Evolutionary conservation across 2,113 vertebrate species (phyloP).

Genomic region (Arothron firmamentum): DNA sequence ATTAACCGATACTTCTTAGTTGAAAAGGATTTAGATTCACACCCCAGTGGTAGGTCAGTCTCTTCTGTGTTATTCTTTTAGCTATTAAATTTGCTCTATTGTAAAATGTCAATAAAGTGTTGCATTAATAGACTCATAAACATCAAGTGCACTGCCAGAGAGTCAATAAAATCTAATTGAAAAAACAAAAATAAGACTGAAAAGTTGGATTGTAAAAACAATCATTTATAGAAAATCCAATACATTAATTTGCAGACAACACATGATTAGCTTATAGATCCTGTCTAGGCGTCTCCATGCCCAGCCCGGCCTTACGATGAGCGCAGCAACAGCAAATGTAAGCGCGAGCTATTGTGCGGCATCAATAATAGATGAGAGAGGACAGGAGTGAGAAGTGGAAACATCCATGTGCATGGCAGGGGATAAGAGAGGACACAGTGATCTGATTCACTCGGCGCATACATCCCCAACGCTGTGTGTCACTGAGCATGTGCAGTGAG

Average conservation of each 20-base stretch:
- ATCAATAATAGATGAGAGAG: slow-evolving; percentile 71
- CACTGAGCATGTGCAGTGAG: slow-evolving; percentile 65
- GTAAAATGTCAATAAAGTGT: no score
- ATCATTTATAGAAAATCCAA: neutral
- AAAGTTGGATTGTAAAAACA: neutral
- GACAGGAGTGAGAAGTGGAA: slow-evolving; percentile 67
- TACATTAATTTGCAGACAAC: neutral
- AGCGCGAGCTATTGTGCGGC: slow-evolving; percentile 53
- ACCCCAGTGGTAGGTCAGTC: no score
- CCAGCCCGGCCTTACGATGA: slow-evolving; percentile 34
- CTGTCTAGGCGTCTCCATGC: slow-evolving; percentile 18
- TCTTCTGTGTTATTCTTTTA: no score
- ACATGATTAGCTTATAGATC: slow-evolving; percentile 18
- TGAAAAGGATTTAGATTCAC: no score
- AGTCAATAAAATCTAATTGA: no score
- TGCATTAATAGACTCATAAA: no score
- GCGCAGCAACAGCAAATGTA: slow-evolving; percentile 35
- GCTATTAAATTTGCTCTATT: no score
- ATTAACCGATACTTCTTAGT: no score
- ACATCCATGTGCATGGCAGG: slow-evolving; percentile 53
- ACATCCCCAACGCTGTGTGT: slow-evolving; percentile 36
- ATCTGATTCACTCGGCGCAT: slow-evolving; percentile 52
- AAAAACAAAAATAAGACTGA: neutral
- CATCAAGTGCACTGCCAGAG: no score
- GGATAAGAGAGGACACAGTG: slow-evolving; percentile 55